These are phyloP conservation scores for Gambusia yucatana DNA, from an alignment of 2,797 vertebrate genomes.

Conservation along the genomic window DNA sequence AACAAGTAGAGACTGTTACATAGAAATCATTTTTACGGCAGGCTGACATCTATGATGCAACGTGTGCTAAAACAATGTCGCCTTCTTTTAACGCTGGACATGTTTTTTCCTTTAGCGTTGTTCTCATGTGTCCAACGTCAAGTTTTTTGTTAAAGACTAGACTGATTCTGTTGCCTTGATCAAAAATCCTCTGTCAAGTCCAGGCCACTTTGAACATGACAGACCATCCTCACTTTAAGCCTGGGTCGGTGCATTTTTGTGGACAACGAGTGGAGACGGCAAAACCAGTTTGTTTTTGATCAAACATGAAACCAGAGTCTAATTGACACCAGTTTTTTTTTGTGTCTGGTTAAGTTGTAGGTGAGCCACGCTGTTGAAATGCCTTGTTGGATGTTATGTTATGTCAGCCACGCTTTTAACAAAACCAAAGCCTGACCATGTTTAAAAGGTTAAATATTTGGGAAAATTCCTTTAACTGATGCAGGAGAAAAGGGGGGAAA, in stretches of 20 bases:
- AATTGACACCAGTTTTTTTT: slow-evolving; percentile 40
- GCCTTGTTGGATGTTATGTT: slow-evolving; percentile 10
- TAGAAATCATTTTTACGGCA: slow-evolving; percentile 5
- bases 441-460: background rate
- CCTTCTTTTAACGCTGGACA: slow-evolving; percentile 16
- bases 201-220: slow-evolving; percentile 26
- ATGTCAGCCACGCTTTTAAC: background rate
- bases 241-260: slow-evolving; percentile 13
- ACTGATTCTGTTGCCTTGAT: background rate
- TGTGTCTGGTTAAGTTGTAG: slow-evolving; percentile 16
- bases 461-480: background rate
- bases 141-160: slow-evolving; percentile 17
- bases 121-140: slow-evolving; percentile 1
- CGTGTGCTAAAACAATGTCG: slow-evolving; percentile 14
- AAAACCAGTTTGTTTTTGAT: slow-evolving; percentile 62
- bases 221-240: slow-evolving; percentile 11
- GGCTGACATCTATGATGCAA: slow-evolving; percentile 26
- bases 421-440: background rate
- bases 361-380: slow-evolving; percentile 20
- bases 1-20: slow-evolving; percentile 6
- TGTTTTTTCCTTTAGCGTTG: slow-evolving; percentile 12
- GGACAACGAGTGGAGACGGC: slow-evolving; percentile 50
- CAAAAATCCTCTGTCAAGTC: slow-evolving; percentile 17
- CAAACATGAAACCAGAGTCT: slow-evolving; percentile 60
- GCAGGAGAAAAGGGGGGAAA: background rate